These are phyloP conservation scores for Zaprionus nigranus DNA, from an alignment of 1,140 invertebrate species.

Conservation along the genomic window DNA sequence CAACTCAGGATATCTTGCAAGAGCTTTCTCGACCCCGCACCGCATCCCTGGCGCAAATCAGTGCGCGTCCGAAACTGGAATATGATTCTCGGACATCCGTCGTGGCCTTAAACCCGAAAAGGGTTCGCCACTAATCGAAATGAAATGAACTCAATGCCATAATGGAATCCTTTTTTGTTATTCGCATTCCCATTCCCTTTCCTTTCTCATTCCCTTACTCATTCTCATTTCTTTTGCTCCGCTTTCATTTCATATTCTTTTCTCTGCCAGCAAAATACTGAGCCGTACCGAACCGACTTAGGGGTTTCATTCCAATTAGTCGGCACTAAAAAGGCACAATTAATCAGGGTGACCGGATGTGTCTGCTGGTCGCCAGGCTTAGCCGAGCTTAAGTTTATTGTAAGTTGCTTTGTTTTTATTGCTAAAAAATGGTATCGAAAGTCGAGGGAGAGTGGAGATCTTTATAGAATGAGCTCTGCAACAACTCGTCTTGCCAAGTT, in stretches of 20 bases:
- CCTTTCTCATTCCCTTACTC: neutral
- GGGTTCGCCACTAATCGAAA: slow-evolving; percentile 27
- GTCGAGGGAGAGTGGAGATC: too few relatives aligned
- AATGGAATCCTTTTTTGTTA: slow-evolving; percentile 1
- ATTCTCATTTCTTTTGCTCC: neutral
- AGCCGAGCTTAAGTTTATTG: neutral
- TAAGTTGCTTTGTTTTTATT: neutral
- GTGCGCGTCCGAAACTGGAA: slow-evolving; percentile 1
- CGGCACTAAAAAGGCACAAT: slow-evolving; percentile 1
- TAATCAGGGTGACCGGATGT: slow-evolving; percentile 2
- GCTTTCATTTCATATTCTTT: neutral
- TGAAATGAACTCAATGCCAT: slow-evolving; percentile 10
- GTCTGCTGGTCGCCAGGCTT: neutral
- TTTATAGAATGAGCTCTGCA: too few relatives aligned
- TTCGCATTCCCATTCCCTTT: neutral
- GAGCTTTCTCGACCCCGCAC: neutral
- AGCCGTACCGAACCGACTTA: neutral
- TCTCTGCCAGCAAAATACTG: neutral
- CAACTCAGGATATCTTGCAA: slow-evolving; percentile 26
- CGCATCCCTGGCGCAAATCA: neutral
- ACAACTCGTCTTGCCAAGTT: too few relatives aligned
- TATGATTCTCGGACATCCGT: slow-evolving; percentile 29
- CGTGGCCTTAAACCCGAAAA: slow-evolving; percentile 11
- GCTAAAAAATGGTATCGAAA: too few relatives aligned
- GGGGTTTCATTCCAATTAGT: slow-evolving; percentile 3